Evolutionary conservation across 1,140 invertebrate species (phyloP), one percentile per base, ranked within the genome.

Genomic region (Hirudo medicinalis): DNA sequence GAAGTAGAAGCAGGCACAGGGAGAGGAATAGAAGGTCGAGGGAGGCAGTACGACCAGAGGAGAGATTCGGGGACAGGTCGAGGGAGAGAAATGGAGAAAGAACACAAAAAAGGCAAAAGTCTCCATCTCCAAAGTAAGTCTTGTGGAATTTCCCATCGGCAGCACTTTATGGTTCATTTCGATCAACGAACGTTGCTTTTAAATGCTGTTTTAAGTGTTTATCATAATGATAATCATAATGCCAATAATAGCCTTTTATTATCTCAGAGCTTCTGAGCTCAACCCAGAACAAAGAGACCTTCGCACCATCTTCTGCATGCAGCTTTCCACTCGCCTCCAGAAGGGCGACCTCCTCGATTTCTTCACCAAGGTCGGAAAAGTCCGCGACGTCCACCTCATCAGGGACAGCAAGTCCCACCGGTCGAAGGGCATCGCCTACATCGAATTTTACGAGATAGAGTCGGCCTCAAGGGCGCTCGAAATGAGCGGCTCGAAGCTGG

Each of bases 351-450:
- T 99, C 53, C 95, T 99, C 84, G 95, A 99, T 82, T 99, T 99
- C 81, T 99, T 99, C 80, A 95, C 92, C 5, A 91, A 92, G 71
- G 95, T 99, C 71, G 97, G 97, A 53, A 97, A 97, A 86, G 95
- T 87, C 29, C 87, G 93, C 76, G 97, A 99, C 86, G 97, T 99
- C 9, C 86, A 94, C 78, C 87, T 99, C 74, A 99, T 99, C 57
- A 97, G 93, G 57, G 98, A 98, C 82, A 98, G 97, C 80, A 97
- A 98, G 83, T 99, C 97, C 0, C 87, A 96, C 76, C 85, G 95
- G 75, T 99, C 97, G 76, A 99, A 99, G 84, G 97, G 97, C 69
- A 99, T 99, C 78, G 91, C 94, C n/a, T 99, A 99, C 82, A 94
- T 99, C 67, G 97, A 99, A 83, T 99, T 99, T 81, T 89, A 90